Percentiles rank a stretch among this genome's conserved stretches.
Conservation (phyloP, 2,888 invertebrate species). For the Drosophila neoperkinsi region DNA sequence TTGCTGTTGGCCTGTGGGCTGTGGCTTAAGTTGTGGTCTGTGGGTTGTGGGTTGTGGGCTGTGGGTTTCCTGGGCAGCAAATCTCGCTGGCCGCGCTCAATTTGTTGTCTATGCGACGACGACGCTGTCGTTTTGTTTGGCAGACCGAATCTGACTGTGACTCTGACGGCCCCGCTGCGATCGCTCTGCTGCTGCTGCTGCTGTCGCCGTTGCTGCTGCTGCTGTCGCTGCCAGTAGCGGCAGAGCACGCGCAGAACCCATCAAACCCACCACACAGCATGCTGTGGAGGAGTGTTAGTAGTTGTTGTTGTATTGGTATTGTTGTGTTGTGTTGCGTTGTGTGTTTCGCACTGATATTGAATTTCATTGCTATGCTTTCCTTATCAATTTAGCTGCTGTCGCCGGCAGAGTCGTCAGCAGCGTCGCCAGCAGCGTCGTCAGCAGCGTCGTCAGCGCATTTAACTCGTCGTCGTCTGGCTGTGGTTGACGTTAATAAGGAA, state of each 20-base stretch:
- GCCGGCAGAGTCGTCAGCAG: slow-evolving; percentile 6
- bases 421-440: slow-evolving; percentile 3
- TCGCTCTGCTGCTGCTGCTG: slow-evolving; percentile 22
- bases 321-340: slow-evolving; percentile 23
- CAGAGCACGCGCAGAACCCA: slow-evolving; percentile 48
- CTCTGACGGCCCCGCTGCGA: slow-evolving; percentile 38
- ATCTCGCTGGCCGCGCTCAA: slow-evolving; percentile 61
- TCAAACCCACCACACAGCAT: slow-evolving; percentile 42
- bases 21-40: not conserved
- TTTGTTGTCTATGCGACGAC: slow-evolving; percentile 66
- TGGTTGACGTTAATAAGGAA: slow-evolving; percentile 71
- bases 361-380: slow-evolving; percentile 68
- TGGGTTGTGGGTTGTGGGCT: slow-evolving; percentile 10
- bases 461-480: slow-evolving; percentile 35
- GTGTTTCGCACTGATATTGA: slow-evolving; percentile 78
- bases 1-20: slow-evolving; percentile 4
- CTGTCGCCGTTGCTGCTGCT: slow-evolving; percentile 18
- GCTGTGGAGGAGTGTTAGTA: slow-evolving; percentile 47
- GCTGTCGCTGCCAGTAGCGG: slow-evolving; percentile 40
- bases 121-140: slow-evolving; percentile 66
- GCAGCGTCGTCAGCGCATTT: not conserved
- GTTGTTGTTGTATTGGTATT: slow-evolving; percentile 5
- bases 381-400: slow-evolving; percentile 52
- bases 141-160: slow-evolving; percentile 48
- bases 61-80: slow-evolving; percentile 56